These are phyloP conservation scores for Cactoblastis cactorum DNA, from an alignment of 2,888 invertebrate genomes.

Conservation along the genomic window DNA sequence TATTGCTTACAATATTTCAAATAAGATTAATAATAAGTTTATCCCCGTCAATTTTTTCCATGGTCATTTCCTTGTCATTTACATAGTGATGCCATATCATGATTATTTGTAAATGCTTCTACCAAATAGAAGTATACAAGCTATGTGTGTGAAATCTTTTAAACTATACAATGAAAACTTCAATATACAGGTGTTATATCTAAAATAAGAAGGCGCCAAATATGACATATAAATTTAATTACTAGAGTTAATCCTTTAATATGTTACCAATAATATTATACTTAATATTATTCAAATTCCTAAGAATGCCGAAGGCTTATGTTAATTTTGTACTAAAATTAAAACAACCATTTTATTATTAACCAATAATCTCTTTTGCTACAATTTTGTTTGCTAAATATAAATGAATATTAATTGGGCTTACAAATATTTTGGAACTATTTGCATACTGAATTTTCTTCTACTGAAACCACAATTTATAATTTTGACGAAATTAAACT, in stretches of 20 bases:
- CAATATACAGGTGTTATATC: too few relatives aligned
- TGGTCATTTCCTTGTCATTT: too few relatives aligned
- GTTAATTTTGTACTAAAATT: neutral
- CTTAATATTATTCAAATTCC: neutral
- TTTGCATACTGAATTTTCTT: slow-evolving; percentile 15
- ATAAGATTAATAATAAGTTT: too few relatives aligned
- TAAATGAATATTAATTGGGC: slow-evolving; percentile 12
- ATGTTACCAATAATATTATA: neutral
- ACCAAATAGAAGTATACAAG: too few relatives aligned
- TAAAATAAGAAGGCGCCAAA: too few relatives aligned
- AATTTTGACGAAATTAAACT: slow-evolving; percentile 17
- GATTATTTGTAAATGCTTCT: too few relatives aligned
- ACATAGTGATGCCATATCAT: too few relatives aligned
- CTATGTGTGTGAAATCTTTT: too few relatives aligned
- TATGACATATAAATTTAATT: too few relatives aligned
- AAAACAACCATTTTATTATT: neutral
- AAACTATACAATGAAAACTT: too few relatives aligned
- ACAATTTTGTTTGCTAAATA: neutral
- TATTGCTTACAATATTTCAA: too few relatives aligned
- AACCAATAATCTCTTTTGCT: neutral
- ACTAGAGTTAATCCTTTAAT: neutral
- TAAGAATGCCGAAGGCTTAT: neutral
- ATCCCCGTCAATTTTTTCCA: too few relatives aligned
- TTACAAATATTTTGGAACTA: slow-evolving; percentile 11
- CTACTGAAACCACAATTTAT: slow-evolving; percentile 10